Evolutionary conservation across 2,113 vertebrate species (phyloP), one percentile per base, ranked within the genome.

Genomic region (Ammospiza nelsoni): DNA sequence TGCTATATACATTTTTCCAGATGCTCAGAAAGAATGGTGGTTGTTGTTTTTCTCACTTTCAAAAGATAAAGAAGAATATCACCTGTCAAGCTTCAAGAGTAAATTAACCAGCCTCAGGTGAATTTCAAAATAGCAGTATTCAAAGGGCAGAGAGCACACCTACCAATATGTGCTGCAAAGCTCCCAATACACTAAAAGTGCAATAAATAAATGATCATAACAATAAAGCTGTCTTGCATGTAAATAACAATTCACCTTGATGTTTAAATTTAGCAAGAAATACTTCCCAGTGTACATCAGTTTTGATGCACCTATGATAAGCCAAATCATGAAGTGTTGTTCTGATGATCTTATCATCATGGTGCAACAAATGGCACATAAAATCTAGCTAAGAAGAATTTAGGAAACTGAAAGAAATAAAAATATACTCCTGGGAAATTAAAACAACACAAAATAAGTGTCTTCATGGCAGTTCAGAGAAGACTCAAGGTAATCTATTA

Each of bases 161-260:
- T 43, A 93, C 17, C 22, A 80, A 12, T 48, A 67, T 12, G 25
- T 68, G 71, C 73, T 89, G 75, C 85, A 65, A 80, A 90, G 72
- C 65, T 90, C 65, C 52, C 73, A 44, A 12, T 35, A 78, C 11
- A 6, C 19, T 54, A 67, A 68, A 96, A 87, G 29, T 13, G 37
- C 35, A 81, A 86, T 93, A 82, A 95, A 94, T 94, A 95, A 93
- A 94, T 80, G 23, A 90, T 89, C 69, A 87, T 76, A 93, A 94
- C 19, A 92, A 92, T 74, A 88, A 94, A 86, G 44, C 79, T 86
- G 61, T 77, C 67, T 80, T 81, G 67, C 41, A 84, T 75, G 55
- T 58, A 92, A 79, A 88, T 67, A 93, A 75, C 52, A 44, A 9
- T 39, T 92, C 5, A 4, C 75, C 72, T 95, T 93, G 65, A 90